Conservation (phyloP, 2,888 invertebrate species). For the Leptopilina syphax region DNA sequence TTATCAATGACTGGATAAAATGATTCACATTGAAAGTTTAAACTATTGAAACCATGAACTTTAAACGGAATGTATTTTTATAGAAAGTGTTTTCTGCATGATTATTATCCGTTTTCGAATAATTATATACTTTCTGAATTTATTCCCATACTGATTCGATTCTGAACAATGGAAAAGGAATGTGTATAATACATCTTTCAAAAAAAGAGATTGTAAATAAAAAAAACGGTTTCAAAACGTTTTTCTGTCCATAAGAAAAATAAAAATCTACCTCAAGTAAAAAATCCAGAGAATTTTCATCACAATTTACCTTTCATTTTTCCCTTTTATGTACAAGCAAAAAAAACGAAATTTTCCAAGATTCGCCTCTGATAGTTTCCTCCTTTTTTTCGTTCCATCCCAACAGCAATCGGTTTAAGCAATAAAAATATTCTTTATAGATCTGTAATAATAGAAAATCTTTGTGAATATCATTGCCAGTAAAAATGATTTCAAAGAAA, state of each 20-base stretch:
- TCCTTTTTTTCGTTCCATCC: too few species aligned
- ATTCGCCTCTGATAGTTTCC: too few species aligned
- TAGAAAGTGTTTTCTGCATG: conserved; percentile 16
- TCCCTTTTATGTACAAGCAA: too few species aligned
- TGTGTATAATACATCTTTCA: neutral
- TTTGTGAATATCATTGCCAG: neutral
- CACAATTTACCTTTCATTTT: too few species aligned
- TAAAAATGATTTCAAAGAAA: conserved; percentile 14
- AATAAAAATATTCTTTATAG: neutral
- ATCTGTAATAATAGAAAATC: conserved; percentile 1
- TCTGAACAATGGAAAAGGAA: neutral
- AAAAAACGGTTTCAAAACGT: too few species aligned
- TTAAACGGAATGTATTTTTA: conserved; percentile 3
- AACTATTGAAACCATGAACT: neutral
- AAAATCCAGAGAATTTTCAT: too few species aligned
- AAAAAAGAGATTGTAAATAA: neutral
- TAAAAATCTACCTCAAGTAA: too few species aligned
- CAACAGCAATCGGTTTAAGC: too few species aligned
- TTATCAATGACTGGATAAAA: neutral
- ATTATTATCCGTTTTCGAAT: conserved; percentile 1
- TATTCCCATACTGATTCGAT: neutral
- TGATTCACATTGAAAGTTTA: neutral
- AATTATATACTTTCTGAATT: neutral
- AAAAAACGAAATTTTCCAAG: too few species aligned
- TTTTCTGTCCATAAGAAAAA: too few species aligned